phyloP scores from a whole-genome alignment of 2,888 invertebrate species.

The Philereme transversata region DNA sequence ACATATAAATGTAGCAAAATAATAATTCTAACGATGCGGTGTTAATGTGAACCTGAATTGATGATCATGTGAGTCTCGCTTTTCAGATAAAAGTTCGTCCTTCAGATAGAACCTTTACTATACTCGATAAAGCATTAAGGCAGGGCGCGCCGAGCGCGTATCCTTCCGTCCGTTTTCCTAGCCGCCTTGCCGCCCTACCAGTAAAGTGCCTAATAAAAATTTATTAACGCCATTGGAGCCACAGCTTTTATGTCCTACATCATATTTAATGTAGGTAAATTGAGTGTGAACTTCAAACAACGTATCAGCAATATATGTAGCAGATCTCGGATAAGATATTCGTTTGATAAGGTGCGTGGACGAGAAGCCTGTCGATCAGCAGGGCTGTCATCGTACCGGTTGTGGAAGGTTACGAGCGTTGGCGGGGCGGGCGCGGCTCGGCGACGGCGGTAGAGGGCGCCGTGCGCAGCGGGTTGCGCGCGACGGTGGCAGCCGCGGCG shows the following conservation, averaged over 20 bases:
- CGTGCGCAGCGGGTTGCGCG: constrained; percentile 65
- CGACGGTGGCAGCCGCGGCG: constrained; percentile 73
- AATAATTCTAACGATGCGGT: constrained; percentile 1
- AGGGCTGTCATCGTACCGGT: constrained; percentile 72
- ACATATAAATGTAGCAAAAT: background rate
- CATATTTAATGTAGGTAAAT: constrained; percentile 35
- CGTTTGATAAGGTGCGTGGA: constrained; percentile 40
- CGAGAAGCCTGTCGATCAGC: constrained; percentile 60
- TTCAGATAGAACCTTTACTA: constrained; percentile 52
- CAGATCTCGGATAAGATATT: constrained; percentile 22
- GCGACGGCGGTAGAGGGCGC: constrained; percentile 56
- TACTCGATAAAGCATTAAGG: constrained; percentile 51
- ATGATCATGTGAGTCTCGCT: constrained; percentile 11
- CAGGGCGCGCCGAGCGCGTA: constrained; percentile 51
- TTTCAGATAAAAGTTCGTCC: constrained; percentile 41
- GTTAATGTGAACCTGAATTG: constrained; percentile 8
- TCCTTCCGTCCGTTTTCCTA: constrained; percentile 53
- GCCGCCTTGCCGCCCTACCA: constrained; percentile 43
- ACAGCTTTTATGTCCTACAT: constrained; percentile 39
- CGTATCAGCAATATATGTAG: background rate
- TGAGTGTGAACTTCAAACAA: constrained; percentile 23
- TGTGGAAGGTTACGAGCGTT: constrained; percentile 74
- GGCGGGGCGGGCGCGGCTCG: constrained; percentile 65
- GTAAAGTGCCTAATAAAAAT: constrained; percentile 55
- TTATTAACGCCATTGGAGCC: constrained; percentile 43